These are phyloP conservation scores for Zootoca vivipara DNA, from an alignment of 2,113 vertebrate species.

Conservation along the genomic window DNA sequence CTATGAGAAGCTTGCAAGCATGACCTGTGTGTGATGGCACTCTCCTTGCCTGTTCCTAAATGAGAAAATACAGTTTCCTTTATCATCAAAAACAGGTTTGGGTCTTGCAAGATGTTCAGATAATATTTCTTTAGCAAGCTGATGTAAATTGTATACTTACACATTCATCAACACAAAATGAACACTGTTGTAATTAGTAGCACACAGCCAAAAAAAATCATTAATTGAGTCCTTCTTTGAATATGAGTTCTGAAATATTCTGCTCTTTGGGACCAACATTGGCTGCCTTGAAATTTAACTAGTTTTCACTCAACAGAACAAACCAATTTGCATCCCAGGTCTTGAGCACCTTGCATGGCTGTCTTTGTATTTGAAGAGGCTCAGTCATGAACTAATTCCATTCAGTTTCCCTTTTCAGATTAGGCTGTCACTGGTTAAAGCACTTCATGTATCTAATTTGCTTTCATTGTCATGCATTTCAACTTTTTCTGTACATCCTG, in stretches of 20 bases:
- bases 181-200: background rate
- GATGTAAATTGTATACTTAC: background rate
- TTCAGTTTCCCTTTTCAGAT: constrained; percentile 12
- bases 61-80: background rate
- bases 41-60: background rate
- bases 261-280: background rate
- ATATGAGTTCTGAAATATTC: background rate
- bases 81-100: background rate
- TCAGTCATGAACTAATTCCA: constrained; percentile 8
- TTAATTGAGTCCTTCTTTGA: background rate
- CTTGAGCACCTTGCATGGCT: background rate
- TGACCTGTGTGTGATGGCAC: no score
- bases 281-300: background rate
- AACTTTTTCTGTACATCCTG: background rate
- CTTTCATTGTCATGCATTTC: background rate
- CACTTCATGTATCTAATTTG: background rate
- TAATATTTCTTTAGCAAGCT: background rate
- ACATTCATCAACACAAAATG: background rate
- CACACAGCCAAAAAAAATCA: background rate
- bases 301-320: background rate
- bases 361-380: constrained; percentile 14
- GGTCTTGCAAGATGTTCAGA: background rate
- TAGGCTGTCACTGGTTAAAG: constrained; percentile 13
- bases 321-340: constrained; percentile 3
- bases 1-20: no score